Evolutionary conservation across 2,113 vertebrate species (phyloP), one percentile per base, ranked within the genome.

Genomic region (Macaca fascicularis): DNA sequence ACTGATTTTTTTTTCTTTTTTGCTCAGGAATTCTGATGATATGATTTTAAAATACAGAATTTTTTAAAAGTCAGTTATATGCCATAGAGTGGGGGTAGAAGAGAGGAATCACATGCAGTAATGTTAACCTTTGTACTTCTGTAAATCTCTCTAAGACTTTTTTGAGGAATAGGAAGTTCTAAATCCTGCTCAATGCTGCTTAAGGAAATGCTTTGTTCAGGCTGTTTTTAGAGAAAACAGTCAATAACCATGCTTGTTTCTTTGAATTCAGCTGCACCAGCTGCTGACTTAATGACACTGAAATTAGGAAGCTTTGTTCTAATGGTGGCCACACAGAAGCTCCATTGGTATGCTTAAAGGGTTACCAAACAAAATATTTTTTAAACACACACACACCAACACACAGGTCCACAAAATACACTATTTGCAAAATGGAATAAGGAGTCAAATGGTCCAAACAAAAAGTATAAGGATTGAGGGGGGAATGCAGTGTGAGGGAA

Each of bases 161-260:
- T 90, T 88, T 85, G 95, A 98, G 81, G 87, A 30, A 59, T 64
- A 3, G 4, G 74, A 98, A 98, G 95, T 96, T 97, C 72, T 70
- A 97, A 98, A 93, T 97, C 86, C 95, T 96, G 35, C 17, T 80
- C 84, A 48, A 70, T 2, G 6, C 4, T 97, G 95, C 96, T 97
- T 94, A 76, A 98, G 97, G 97, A 98, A 98, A 98, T 95, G 97
- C 97, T 98, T 97, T 97, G 89, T 97, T 95, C 3, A 0, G 67
- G 74, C 94, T 97, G 79, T 97, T 98, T 98, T 98, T 76, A 97
- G 67, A 98, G 94, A 97, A 97, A 98, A 97, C 78, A 98, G 94
- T 82, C 75, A 61, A 97, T 85, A 97, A 95, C 32, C 1, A 0
- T 69, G 57, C 82, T 93, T 94, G 87, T 87, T 97, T 81, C 97